A percentile compares a stretch with the other conserved stretches of the same genome.
Evolutionary conservation across 1,140 invertebrate genomes (phyloP).

Genomic region (Dinothrombium tinctorium): DNA sequence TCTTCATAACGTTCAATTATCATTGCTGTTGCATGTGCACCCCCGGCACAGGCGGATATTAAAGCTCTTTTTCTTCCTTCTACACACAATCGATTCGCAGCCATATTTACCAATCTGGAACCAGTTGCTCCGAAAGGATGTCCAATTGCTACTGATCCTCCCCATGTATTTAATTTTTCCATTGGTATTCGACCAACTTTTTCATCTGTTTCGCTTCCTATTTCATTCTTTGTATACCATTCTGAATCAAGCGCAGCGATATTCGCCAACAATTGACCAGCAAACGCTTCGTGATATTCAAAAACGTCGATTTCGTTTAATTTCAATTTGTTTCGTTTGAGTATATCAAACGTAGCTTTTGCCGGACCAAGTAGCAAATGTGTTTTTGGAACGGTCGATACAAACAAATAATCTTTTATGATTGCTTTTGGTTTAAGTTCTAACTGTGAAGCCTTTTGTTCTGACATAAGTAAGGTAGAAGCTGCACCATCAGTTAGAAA

Average conservation of each 20-base stretch:
- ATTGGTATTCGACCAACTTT: conserved; percentile 71
- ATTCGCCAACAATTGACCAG: conserved; percentile 91
- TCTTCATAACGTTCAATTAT: conserved; percentile 66
- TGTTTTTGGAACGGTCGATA: conserved; percentile 91
- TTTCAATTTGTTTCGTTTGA: conserved; percentile 59
- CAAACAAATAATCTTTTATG: conserved; percentile 47
- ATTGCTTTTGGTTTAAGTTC: conserved; percentile 35
- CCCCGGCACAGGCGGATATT: conserved; percentile 91
- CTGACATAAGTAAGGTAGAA: conserved; percentile 77
- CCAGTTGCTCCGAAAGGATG: conserved; percentile 98
- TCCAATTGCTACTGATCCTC: conserved; percentile 88
- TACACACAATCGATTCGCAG: conserved; percentile 69
- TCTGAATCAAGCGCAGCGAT: conserved; percentile 93
- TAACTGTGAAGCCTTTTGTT: conserved; percentile 29
- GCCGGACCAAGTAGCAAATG: conserved; percentile 71
- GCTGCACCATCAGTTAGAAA: conserved; percentile 95
- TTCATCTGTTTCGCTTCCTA: conserved; percentile 37
- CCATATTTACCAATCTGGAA: conserved; percentile 45
- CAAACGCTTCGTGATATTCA: conserved; percentile 98
- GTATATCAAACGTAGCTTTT: conserved; percentile 69
- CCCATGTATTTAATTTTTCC: conserved; percentile 89
- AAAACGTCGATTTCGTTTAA: conserved; percentile 83
- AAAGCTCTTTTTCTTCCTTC: conserved; percentile 81
- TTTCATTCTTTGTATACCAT: conserved; percentile 71
- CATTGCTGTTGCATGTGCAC: conserved; percentile 77